phyloP scores from a whole-genome alignment of 2,113 vertebrate genomes.

The Eretmochelys imbricata region DNA sequence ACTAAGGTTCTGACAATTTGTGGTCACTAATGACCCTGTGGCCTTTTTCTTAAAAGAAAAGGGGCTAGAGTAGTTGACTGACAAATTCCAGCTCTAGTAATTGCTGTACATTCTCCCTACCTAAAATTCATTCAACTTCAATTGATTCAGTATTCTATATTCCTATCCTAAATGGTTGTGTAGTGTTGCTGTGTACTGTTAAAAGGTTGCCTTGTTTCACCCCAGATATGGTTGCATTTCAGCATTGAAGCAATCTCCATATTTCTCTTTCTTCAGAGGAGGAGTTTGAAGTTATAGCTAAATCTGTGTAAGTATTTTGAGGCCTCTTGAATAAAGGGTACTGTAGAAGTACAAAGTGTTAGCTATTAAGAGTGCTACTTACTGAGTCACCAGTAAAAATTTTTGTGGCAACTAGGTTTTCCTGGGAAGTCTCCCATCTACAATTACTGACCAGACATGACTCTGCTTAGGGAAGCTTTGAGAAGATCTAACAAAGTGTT shows the following conservation, averaged over 20 bases:
- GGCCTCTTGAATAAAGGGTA: neutral
- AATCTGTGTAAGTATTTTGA: neutral
- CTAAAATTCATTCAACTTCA: neutral
- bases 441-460: neutral
- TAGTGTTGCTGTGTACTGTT: neutral
- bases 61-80: neutral
- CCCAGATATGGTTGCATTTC: neutral
- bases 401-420: neutral
- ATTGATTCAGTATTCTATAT: neutral
- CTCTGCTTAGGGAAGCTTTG: neutral
- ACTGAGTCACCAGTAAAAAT: neutral
- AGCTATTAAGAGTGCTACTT: neutral
- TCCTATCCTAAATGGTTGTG: fast-evolving
- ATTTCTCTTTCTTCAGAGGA: neutral
- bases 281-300: neutral
- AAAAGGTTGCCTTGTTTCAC: neutral
- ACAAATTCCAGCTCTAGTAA: neutral
- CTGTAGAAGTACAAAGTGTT: neutral
- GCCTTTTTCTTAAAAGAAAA: neutral
- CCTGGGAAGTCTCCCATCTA: neutral
- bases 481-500: neutral
- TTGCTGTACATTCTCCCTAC: fast-evolving
- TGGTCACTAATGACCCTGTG: neutral
- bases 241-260: neutral
- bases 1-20: neutral